Evolutionary conservation across 2,797 vertebrate genomes (phyloP), one percentile per base, ranked within the genome.

Genomic region (Paedocypris micromegethes): DNA sequence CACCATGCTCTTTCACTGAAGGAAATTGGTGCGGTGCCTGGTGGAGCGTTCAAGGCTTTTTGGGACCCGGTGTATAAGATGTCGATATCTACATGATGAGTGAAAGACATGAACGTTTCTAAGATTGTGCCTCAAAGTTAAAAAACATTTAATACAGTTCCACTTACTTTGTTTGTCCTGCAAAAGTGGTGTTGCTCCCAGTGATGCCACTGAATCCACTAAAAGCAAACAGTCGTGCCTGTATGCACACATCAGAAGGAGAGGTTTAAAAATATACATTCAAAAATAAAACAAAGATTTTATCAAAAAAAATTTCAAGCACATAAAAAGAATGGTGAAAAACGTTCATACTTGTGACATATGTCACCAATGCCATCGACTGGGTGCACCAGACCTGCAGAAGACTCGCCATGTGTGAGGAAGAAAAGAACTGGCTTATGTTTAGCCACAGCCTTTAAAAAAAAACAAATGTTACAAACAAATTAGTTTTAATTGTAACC

Each of bases 351-450:
- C 96, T 92, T 88, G 85, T 87, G 92, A 74, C 96, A 98, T 41
- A 98, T 89, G 58, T 92, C 78, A 70, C 96, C 95, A 23, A 93
- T 85, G 7, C 93, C 93, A 1, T 97, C 93, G 1, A 98, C 78
- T 0, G 95, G 92, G 82, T 98, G 94, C 66, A 90, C 85, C 57
- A 98, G 88, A 0, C 96, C 95, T 0, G 88, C 90, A n/a, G 96
- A 96, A 0, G 96, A 98, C 83, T 98, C 96, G 76, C 95, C 95
- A 0, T 98, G 96, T 64, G 94, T 90, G 77, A 99, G 90, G 86
- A 98, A 98, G 69, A 99, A 91, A 70, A 98, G 77, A 0, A 83
- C 86, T 0, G 96, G 95, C 76, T 91, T 93, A 87, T 97, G 87
- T 79, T 77, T 87, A 9, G 68, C 68, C 65, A 99, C 69, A n/a